phyloP scores from a whole-genome alignment of 2,888 invertebrate genomes.

The Hermaeophaga mercurialis region DNA sequence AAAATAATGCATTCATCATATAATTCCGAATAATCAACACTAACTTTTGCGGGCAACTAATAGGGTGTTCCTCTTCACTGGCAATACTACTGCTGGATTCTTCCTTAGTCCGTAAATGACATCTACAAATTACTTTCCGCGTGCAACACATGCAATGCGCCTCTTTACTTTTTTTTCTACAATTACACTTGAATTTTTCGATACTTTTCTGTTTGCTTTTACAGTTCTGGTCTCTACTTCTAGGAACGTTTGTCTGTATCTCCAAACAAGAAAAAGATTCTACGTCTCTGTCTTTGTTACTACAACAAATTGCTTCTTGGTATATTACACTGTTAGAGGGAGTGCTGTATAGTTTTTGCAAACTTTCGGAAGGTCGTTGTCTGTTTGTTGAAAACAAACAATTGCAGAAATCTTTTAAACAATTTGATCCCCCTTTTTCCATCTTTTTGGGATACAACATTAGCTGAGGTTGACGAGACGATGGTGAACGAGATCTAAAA shows the following conservation, averaged over 20 bases:
- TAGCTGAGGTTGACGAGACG: background rate
- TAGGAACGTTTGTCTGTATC: constrained; percentile 9
- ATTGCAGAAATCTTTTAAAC: constrained; percentile 37
- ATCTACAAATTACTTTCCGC: background rate
- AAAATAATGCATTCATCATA: no score
- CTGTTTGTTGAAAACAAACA: constrained; percentile 32
- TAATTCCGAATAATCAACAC: background rate
- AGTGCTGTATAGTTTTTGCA: constrained; percentile 37
- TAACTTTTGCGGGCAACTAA: background rate
- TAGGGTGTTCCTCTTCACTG: background rate
- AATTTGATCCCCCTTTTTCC: constrained; percentile 24
- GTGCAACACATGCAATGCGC: background rate
- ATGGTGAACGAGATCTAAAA: background rate
- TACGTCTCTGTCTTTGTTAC: background rate
- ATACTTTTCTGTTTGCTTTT: background rate
- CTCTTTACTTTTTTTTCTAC: background rate
- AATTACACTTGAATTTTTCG: background rate
- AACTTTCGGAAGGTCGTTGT: constrained; percentile 9
- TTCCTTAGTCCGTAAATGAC: background rate
- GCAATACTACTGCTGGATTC: background rate
- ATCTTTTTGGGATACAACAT: constrained; percentile 4
- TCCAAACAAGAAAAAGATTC: constrained; percentile 16
- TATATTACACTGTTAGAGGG: constrained; percentile 34
- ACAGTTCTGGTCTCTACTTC: background rate
- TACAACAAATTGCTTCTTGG: constrained; percentile 15